phyloP scores from a whole-genome alignment of 2,888 invertebrate genomes.

The Allophyes oxyacanthae region DNA sequence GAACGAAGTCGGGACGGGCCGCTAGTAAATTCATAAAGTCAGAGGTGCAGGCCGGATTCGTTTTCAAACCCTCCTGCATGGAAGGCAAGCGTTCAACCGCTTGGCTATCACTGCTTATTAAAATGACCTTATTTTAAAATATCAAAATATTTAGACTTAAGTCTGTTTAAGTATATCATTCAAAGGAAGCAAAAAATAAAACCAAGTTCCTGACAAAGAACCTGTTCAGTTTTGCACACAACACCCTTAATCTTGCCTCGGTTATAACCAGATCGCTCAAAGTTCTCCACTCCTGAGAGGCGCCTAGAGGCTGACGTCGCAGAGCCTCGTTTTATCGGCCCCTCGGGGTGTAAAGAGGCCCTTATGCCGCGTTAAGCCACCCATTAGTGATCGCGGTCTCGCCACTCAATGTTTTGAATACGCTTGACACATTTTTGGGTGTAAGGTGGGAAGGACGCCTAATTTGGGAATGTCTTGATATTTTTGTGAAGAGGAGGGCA shows the following conservation, averaged over 20 bases:
- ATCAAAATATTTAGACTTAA: no score
- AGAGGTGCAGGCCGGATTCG: no score
- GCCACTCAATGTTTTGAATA: slow-evolving; percentile 51
- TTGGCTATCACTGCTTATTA: no score
- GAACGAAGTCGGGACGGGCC: no score
- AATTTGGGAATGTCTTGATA: slow-evolving; percentile 26
- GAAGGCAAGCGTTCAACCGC: no score
- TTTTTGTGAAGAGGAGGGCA: neutral
- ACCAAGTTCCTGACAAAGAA: slow-evolving; percentile 7
- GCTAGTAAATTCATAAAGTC: no score
- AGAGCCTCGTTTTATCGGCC: slow-evolving; percentile 59
- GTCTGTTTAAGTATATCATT: no score
- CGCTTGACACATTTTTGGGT: slow-evolving; percentile 59
- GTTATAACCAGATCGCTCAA: slow-evolving; percentile 54
- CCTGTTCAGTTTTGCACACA: slow-evolving; percentile 47
- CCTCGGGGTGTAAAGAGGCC: slow-evolving; percentile 40
- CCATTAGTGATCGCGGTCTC: slow-evolving; percentile 56
- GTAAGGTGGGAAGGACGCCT: slow-evolving; percentile 26
- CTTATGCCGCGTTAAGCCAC: slow-evolving; percentile 57
- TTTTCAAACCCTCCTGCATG: no score
- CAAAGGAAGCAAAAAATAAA: no score
- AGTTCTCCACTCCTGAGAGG: slow-evolving; percentile 52
- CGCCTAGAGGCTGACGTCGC: slow-evolving; percentile 57
- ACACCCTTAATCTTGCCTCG: slow-evolving; percentile 51
- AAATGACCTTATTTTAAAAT: no score